Evolutionary conservation across 2,888 invertebrate species (phyloP), one percentile per base, ranked within the genome.

Genomic region (Papilio elwesi): DNA sequence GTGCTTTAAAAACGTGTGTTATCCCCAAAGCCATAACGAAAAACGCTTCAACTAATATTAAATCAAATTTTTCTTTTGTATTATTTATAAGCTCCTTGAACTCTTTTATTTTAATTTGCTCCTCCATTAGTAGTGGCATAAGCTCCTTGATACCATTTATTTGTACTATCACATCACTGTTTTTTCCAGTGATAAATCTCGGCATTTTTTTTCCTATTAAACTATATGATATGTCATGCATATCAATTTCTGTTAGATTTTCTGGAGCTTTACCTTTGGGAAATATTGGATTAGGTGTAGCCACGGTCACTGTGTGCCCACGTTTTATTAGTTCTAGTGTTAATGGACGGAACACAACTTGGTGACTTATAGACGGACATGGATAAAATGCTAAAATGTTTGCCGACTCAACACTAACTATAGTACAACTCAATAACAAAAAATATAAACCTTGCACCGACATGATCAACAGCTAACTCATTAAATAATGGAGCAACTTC

Each of bases 331-430:
- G 75, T 74, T 85, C 85, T 53, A 80, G 75, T 11, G 79, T 82
- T 0, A 85, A 70, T 6, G 82, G 78, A 51, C 82, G 76, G 67
- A 83, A 83, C 1, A 81, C 83, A 0, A 83, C 76, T 77, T 85
- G 83, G 73, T 85, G 85, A 55, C 85, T 85, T 13, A 83, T 77
- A 0, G 83, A 84, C 1, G 85, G 85, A 6, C 76, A 75, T 6
- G 84, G 84, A 69, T 81, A 81, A 5, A 81, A 75, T 7, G 80
- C 84, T 57, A 85, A 76, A 63, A 84, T 84, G 47, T 76, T 80
- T 7, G 81, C 79, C 1, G 80, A 67, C 57, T 83, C 77, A 70
- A 15, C 26, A 13, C 11, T 11, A 15, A 66, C 11, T 38, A 36
- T 43, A 43, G 6, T 43, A 43, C 9, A 43, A 43, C 43, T 43